Evolutionary conservation across 2,888 invertebrate genomes (phyloP).

Genomic region (Ochropacha duplaris): DNA sequence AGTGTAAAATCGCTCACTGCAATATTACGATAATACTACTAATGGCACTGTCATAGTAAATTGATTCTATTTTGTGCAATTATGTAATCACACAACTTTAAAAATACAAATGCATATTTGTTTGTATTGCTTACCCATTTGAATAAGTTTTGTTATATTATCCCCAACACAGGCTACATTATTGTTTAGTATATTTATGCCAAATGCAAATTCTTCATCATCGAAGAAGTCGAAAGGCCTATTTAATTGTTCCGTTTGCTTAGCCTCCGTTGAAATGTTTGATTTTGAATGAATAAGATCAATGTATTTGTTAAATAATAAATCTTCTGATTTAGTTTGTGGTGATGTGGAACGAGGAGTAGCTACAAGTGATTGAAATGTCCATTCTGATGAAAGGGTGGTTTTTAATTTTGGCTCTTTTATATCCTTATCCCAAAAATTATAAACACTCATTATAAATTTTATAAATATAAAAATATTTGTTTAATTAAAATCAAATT

Average conservation of each 20-base stretch:
- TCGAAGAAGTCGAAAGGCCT: constrained; percentile 73
- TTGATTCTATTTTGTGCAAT: too few relatives aligned
- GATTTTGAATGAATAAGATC: constrained; percentile 66
- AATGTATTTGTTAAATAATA: constrained; percentile 59
- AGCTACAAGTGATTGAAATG: constrained; percentile 35
- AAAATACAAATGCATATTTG: too few relatives aligned
- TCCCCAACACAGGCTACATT: constrained; percentile 76
- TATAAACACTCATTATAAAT: constrained; percentile 50
- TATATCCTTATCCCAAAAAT: constrained; percentile 41
- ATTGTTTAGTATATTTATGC: constrained; percentile 69
- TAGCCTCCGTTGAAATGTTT: constrained; percentile 48
- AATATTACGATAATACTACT: too few relatives aligned
- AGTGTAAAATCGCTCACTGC: too few relatives aligned
- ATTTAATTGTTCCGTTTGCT: constrained; percentile 55
- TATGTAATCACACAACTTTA: too few relatives aligned
- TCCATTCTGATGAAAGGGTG: constrained; percentile 46
- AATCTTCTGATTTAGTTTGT: constrained; percentile 47
- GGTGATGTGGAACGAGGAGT: constrained; percentile 54
- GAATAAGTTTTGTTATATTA: constrained; percentile 69
- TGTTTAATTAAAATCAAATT: neutral
- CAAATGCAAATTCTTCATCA: constrained; percentile 74
- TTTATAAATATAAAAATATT: constrained; percentile 15
- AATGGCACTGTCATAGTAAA: too few relatives aligned
- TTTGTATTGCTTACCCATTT: constrained; percentile 58
- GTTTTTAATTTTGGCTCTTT: constrained; percentile 40